phyloP scores from a whole-genome alignment of 2,797 vertebrate genomes.

The Steatocranus sp. region DNA sequence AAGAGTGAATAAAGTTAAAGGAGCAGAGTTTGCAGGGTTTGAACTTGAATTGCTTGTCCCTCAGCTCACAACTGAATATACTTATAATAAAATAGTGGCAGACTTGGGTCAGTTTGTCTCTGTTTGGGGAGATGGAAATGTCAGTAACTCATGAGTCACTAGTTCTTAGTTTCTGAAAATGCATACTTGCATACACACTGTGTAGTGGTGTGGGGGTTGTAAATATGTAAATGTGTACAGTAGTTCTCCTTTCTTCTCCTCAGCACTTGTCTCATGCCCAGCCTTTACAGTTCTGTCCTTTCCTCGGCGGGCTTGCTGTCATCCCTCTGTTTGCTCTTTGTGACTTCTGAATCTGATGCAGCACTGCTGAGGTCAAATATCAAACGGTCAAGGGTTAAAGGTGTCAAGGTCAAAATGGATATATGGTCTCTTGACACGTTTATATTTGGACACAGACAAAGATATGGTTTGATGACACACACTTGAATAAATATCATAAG shows the following conservation, averaged over 20 bases:
- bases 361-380: conserved; percentile 13
- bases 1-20: background rate
- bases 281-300: background rate
- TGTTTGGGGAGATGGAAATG: background rate
- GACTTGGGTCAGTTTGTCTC: background rate
- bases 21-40: background rate
- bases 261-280: background rate
- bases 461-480: background rate
- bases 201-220: background rate
- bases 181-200: background rate
- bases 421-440: background rate
- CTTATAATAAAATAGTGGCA: background rate
- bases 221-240: background rate
- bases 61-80: background rate
- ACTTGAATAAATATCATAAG: background rate
- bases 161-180: background rate
- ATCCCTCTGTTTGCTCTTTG: conserved; percentile 22
- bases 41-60: background rate
- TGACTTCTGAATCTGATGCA: conserved; percentile 14
- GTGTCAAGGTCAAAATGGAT: background rate
- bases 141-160: background rate
- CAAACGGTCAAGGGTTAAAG: conserved; percentile 1
- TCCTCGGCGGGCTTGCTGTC: conserved; percentile 23
- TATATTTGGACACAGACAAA: background rate
- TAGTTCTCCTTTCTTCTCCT: background rate